Base-by-base conservation (phyloP, 2,113 vertebrate genomes). In the Nerophis ophidion region DNA sequence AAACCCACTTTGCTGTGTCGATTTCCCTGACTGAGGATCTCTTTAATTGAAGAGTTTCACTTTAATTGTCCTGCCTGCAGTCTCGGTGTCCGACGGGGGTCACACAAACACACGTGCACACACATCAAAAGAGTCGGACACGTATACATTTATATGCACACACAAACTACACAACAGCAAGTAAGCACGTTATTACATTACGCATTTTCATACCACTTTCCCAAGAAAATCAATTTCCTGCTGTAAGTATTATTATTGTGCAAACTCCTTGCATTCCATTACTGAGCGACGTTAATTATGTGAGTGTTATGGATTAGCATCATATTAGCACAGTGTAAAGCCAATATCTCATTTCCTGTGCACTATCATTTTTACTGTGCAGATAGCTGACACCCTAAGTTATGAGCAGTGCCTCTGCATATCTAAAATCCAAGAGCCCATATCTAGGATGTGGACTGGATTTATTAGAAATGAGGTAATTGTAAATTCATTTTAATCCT, bases 11-110 rank as follows among this genome's bases (percentile, higher is more conserved):
- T 19, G 59, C 68, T 65, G 60, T 79, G 75, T 65, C 70, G 71
- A 86, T 82, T 82, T 79, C 67, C 81, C 67, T 56, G 44, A 70
- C 67, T 56, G 44, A 70, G 68, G 80, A 81, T 65, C 68, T 50
- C 58, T 82, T 44, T 85, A 83, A 86, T 83, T 76, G 70, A 75
- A 74, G 77, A 76, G 65, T 67, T 79, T 78, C 45, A 17, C 34
- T 79, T 81, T 86, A 86, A 86, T 85, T 84, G 74, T 72, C 67
- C 61, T 59, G 60, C 48, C 48, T 65, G 42, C 59, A 74, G 80
- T 71, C 72, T 76, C 79, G 68, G 65, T 64, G 61, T 81, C 58
- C 71, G 63, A 68, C 63, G 75, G 76, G 72, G 71, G 67, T 71
- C 73, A 72, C 33, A 38, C 45, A 54, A 50, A 46, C 51, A 68